phyloP scores from a whole-genome alignment of 2,113 vertebrate genomes.

The Platysteira castanea region DNA sequence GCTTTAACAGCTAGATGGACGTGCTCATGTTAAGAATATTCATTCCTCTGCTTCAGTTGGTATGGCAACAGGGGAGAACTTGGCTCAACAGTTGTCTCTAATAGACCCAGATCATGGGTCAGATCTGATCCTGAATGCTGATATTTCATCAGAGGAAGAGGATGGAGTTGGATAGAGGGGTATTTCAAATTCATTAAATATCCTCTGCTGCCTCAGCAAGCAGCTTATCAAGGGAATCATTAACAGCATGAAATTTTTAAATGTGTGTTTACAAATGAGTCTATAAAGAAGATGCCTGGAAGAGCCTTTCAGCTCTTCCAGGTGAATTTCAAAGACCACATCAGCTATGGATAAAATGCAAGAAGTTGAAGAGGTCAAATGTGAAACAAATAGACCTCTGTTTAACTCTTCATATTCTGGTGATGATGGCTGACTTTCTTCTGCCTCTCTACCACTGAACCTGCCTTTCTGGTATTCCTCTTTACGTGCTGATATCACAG shows the following conservation, averaged over 20 bases:
- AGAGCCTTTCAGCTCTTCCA: neutral
- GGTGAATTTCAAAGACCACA: neutral
- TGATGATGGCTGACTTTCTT: neutral
- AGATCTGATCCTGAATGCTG: neutral
- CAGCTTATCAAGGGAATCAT: neutral
- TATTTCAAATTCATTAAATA: neutral
- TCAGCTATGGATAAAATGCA: neutral
- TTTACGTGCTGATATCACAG: rapidly evolving
- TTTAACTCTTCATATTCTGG: neutral
- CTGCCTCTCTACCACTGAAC: neutral
- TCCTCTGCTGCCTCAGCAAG: neutral
- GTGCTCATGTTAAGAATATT: neutral
- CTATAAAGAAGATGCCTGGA: neutral
- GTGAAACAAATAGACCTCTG: neutral
- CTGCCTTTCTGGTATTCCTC: neutral
- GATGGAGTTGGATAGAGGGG: neutral
- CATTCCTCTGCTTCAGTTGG: neutral
- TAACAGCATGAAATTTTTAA: neutral
- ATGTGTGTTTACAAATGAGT: constrained; percentile 21
- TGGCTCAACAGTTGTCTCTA: neutral
- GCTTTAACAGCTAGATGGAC: neutral
- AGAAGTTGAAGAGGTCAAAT: neutral
- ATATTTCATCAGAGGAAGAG: neutral
- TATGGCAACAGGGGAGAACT: neutral
- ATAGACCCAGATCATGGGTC: neutral